These are phyloP conservation scores for Clupea harengus DNA, from an alignment of 2,113 vertebrate species.

Conservation along the genomic window DNA sequence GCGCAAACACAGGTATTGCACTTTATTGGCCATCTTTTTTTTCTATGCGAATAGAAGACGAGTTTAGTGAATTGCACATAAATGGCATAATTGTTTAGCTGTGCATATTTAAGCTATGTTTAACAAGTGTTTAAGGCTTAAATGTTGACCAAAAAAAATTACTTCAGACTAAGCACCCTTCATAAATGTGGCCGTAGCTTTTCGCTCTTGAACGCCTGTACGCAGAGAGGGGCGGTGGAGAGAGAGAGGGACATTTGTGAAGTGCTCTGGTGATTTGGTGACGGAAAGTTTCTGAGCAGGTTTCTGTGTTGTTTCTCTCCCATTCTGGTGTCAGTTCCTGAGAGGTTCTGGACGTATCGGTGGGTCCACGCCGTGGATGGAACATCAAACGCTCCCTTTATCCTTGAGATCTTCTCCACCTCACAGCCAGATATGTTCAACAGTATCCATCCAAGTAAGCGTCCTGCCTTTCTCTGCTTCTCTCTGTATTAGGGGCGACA, in stretches of 20 bases:
- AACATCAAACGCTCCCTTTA: slow-evolving; percentile 80
- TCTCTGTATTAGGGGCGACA: no score
- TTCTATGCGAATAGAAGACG: not conserved
- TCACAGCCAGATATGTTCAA: slow-evolving; percentile 90
- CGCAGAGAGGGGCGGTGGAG: no score
- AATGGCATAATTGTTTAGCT: no score
- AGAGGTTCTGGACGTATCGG: slow-evolving; percentile 87
- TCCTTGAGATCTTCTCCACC: slow-evolving; percentile 88
- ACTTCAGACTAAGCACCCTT: no score
- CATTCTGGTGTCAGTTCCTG: slow-evolving; percentile 65
- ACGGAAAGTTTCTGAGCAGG: not conserved
- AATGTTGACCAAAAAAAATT: no score
- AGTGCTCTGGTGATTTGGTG: no score
- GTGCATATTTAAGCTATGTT: no score
- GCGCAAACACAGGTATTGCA: slow-evolving; percentile 65
- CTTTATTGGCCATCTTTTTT: not conserved
- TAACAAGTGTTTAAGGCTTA: no score
- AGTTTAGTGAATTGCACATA: no score
- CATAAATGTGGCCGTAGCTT: no score
- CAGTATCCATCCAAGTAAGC: slow-evolving; percentile 83
- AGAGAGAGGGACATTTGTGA: no score
- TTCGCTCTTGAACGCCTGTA: not conserved
- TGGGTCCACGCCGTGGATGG: slow-evolving; percentile 87
- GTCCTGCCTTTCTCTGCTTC: not conserved
- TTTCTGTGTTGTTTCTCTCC: no score